Evolutionary conservation across 2,888 invertebrate species (phyloP).

Genomic region (Dendrolimus pini): DNA sequence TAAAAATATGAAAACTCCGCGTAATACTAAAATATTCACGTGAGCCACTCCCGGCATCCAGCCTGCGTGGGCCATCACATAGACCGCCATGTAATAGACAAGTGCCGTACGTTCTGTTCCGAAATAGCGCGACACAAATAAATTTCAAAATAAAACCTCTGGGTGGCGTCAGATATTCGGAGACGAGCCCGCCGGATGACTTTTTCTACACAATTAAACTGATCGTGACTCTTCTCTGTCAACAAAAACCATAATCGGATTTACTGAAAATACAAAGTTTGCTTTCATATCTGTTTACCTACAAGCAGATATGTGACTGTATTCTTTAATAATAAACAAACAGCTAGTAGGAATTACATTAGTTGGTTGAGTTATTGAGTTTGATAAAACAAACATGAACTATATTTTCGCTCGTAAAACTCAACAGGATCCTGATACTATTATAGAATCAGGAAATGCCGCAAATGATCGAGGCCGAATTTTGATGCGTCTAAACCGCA

Average conservation of each 20-base stretch:
- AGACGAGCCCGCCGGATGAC: constrained; percentile 38
- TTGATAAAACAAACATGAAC: neutral
- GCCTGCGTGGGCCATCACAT: constrained; percentile 53
- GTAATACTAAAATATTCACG: constrained; percentile 21
- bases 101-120: constrained; percentile 66
- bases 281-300: neutral
- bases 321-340: neutral
- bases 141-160: constrained; percentile 73
- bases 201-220: constrained; percentile 42
- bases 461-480: constrained; percentile 34
- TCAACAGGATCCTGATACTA: constrained; percentile 12
- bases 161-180: constrained; percentile 65
- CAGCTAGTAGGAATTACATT: no score
- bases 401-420: constrained; percentile 1
- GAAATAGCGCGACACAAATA: constrained; percentile 76
- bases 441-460: constrained; percentile 36
- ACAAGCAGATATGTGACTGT: neutral
- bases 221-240: constrained; percentile 28
- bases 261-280: neutral
- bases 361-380: neutral
- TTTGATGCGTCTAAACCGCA: constrained; percentile 23
- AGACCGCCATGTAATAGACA: constrained; percentile 58
- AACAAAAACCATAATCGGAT: constrained; percentile 1
- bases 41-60: constrained; percentile 35
- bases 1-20: neutral